A percentile compares a stretch with the other conserved stretches of the same genome.
Conservation (phyloP, 1,140 invertebrate genomes). For the Halictus rubicundus region DNA sequence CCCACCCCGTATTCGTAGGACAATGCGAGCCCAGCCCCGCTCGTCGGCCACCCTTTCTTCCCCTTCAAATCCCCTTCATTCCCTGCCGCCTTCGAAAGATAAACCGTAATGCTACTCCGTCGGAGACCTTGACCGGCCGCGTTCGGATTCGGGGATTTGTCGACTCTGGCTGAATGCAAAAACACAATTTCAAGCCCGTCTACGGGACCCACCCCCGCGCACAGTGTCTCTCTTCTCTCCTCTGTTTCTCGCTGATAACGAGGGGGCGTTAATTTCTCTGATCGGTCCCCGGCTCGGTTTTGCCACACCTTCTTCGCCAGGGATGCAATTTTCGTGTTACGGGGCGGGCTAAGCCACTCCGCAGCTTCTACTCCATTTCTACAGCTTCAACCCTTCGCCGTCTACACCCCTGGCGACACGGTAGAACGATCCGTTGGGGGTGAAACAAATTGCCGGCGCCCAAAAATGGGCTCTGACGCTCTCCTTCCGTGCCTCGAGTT, state of each 20-base stretch:
- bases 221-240: neutral
- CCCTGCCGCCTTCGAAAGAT: constrained; percentile 45
- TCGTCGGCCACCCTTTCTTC: neutral
- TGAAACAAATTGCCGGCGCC: too few species aligned
- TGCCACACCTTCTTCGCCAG: neutral
- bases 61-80: constrained; percentile 59
- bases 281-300: constrained; percentile 43
- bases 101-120: constrained; percentile 49
- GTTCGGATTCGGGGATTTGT: constrained; percentile 52
- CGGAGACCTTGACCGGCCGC: constrained; percentile 56
- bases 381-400: constrained; percentile 7
- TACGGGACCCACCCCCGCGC: neutral
- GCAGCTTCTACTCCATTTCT: neutral
- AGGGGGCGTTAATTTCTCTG: constrained; percentile 55
- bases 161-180: constrained; percentile 45
- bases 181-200: constrained; percentile 31
- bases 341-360: constrained; percentile 27
- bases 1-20: constrained; percentile 22
- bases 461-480: too few species aligned
- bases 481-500: too few species aligned
- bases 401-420: neutral
- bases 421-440: neutral
- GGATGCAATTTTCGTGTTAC: constrained; percentile 53
- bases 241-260: constrained; percentile 53
- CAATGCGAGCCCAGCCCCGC: constrained; percentile 15